Base-by-base conservation (phyloP, 1,140 invertebrate genomes). In the Hormaphis cornu region DNA sequence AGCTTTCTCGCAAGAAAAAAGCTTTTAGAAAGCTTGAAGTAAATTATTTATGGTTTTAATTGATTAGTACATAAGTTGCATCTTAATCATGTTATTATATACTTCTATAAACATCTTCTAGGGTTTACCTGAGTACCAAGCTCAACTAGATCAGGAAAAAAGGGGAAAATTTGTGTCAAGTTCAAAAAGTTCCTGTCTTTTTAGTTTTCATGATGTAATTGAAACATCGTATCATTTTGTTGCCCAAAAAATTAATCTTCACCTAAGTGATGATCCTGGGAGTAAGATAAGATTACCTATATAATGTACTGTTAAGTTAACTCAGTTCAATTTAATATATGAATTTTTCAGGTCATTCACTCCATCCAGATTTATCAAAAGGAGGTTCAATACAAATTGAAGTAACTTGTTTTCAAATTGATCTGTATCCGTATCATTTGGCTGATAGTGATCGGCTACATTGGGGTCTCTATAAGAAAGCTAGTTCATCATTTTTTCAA, bases 161-260 rank as follows among this genome's bases (percentile, higher is more conserved):
- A 74, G 77, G 76, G 80, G 79, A 69, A 76, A 48, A 79, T 80
- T 74, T 77, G 69, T 76, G 52, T 79, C 77, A 69, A 80, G 80
- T 56, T 77, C 81, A 46, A 80, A 84, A 30, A 61, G 58, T 42
- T 82, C 84, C 35, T 85, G 83, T 75, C 83, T 92, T 75, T 98
- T 98, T 80, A 83, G 86, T 20, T 84, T 84, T 70, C 94, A 92
- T 80, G 95, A 99, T 82, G 93, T 99, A 30, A 81, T 90, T 7
- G 95, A 98, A 81, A 98, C 97, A 0, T 98, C 95, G 1, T 97
- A 97, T 82, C 97, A 99, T 81, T 87, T 99, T 76, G 84, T 95
- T 69, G 93, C 91, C 71, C 89, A 93, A 59, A 85, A 91, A 75
- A 93, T 99, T 75, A 93, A 98, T 81, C 82, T 99, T 46, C 96